Base-by-base conservation (phyloP, 2,888 invertebrate genomes). In the Phengaris alcon region DNA sequence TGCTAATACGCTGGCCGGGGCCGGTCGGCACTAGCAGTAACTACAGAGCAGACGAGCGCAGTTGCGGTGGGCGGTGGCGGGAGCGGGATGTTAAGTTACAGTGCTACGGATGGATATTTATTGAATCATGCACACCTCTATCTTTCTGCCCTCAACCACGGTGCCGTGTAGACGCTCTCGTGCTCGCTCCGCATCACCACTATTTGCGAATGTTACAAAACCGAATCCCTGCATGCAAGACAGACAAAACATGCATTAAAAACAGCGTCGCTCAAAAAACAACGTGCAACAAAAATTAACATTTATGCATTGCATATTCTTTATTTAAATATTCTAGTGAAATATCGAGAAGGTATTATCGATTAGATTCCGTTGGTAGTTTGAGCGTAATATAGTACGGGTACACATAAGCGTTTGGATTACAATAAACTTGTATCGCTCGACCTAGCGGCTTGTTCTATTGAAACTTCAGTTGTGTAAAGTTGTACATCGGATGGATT, bases 191-290 rank as follows among this genome's bases (percentile, higher is more conserved):
- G 99, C 99, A 96, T 99, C 99, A 96, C 97, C 97, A 96, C 98
- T 98, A 97, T 98, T 98, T 97, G 99, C 99, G 98, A 99, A 99
- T 97, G 99, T 99, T 97, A 99, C 99, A 98, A 99, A 99, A 97
- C 99, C 99, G 97, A 99, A 99, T 96, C 99, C 99, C 99, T 99
- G 98, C 97, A 97, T 97, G 97, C 97, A 97, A 95, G 97, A 97
- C 97, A 97, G 96, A 97, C 96, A 97, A 97, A 96, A 97, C 97
- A 97, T 97, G 97, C 97, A 97, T 96, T 97, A 96, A 96, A 96
- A 94, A 95, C 95, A 95, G 95, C 95, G 95, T 95, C 94, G 94
- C 95, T 95, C 95, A 95, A 95, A 95, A 95, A 95, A 95, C 94
- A 95, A 95, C 95, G 95, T 95, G 95, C 95, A 95, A 95, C 95